Base-by-base conservation (phyloP, 2,113 vertebrate species). In the Danio rerio region DNA sequence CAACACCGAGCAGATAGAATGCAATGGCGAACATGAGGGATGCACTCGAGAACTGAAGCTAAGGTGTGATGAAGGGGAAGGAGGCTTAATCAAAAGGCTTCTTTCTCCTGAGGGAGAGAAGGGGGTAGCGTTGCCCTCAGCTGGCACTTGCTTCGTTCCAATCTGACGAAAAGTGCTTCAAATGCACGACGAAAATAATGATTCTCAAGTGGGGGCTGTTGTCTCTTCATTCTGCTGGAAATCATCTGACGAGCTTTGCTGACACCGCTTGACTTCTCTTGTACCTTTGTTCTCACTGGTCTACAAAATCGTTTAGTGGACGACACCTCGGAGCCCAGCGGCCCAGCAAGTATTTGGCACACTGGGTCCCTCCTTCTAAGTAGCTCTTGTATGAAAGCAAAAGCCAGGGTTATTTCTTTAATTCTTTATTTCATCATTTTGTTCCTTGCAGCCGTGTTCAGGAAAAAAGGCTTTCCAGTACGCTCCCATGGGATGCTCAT, bases 1-100 rank as follows among this genome's bases (percentile, higher is more conserved):
- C 75, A 89, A 86, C 85, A 4, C 31, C 74, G 68, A 53, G 65
- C 72, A 83, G 87, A 84, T 81, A 75, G 81, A 84, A 89, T 86
- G 87, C 83, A 81, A 85, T 86, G 81, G 83, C 81, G 82, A 80
- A 84, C 81, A 82, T n/a, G 21, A 11, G 52, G 55, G 20, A 40
- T 70, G 56, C 20, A 49, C 55, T 58, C 40, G 59, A 83, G 58
- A 66, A 58, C 53, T n/a, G 43, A 81, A 69, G 62, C 47, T 55
- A 42, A 81, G 66, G 79, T 72, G 68, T 70, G 56, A 81, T 72
- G n/a, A 18, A 43, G 79, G 16, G 20, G 40, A 40, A 31, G 20
- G 69, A 71, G 12, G 20, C 69, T 52, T 71, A 75, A 76, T 63
- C 13, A 62, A 77, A 77, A 77, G 75, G 12, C 58, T 63, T 52